Evolutionary conservation across 2,113 vertebrate species (phyloP).

Genomic region (Perccottus glenii): DNA sequence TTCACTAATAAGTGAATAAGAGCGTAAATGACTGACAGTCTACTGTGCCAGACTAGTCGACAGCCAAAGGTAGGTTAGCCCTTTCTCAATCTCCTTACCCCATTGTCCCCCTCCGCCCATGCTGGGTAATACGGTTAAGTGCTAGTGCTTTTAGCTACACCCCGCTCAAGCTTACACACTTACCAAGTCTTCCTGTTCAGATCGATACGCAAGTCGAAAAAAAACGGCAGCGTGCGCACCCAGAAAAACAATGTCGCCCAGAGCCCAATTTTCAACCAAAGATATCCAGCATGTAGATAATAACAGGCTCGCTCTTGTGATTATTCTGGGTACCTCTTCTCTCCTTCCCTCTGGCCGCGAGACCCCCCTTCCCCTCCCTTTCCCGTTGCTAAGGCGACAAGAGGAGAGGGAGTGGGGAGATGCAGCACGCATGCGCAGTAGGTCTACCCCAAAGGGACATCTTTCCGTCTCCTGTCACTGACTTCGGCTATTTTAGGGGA

Average conservation of each 20-base stretch:
- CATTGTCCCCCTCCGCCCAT: constrained; percentile 61
- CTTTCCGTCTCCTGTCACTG: constrained; percentile 25
- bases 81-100: constrained; percentile 38
- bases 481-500: constrained; percentile 32
- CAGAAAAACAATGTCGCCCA: background rate
- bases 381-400: constrained; percentile 74
- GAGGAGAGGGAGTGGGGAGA: constrained; percentile 73
- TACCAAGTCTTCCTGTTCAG: constrained; percentile 50
- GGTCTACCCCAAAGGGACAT: constrained; percentile 24
- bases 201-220: constrained; percentile 13
- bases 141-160: constrained; percentile 30
- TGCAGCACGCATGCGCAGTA: constrained; percentile 79
- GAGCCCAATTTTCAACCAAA: constrained; percentile 1
- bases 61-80: background rate
- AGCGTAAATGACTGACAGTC: too few relatives aligned
- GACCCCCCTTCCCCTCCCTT: constrained; percentile 49
- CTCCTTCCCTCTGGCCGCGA: constrained; percentile 45
- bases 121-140: constrained; percentile 27
- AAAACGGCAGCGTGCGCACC: background rate
- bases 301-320: constrained; percentile 60
- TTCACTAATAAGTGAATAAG: background rate
- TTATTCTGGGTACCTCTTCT: constrained; percentile 63
- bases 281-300: constrained; percentile 23
- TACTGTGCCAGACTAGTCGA: background rate
- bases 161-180: constrained; percentile 45